These are phyloP conservation scores for Hetaerina titia DNA, from an alignment of 2,888 invertebrate species.

Conservation along the genomic window DNA sequence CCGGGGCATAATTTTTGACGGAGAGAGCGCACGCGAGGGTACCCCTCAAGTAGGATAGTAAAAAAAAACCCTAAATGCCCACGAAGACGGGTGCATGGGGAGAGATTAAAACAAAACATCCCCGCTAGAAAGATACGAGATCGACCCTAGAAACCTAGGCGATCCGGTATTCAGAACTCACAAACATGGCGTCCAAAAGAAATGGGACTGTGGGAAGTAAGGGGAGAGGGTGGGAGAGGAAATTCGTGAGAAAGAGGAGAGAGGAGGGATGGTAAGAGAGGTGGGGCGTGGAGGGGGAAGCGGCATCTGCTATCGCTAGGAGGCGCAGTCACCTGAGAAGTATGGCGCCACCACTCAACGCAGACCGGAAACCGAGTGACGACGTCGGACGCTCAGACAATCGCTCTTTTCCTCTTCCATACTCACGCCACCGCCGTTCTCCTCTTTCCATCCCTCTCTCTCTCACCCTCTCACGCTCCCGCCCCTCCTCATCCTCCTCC, in stretches of 20 bases:
- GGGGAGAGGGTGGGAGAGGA: not conserved
- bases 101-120: no score
- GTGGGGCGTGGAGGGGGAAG: not conserved
- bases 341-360: constrained; percentile 53
- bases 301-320: constrained; percentile 36
- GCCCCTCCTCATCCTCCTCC: not conserved
- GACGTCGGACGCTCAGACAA: constrained; percentile 45
- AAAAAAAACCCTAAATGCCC: no score
- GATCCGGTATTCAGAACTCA: no score
- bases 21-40: no score
- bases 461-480: not conserved
- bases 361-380: constrained; percentile 61
- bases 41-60: no score
- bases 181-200: no score
- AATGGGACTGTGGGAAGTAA: not conserved
- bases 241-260: not conserved
- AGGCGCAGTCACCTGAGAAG: constrained; percentile 63
- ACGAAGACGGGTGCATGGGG: no score
- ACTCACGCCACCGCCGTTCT: not conserved
- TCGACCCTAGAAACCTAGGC: no score
- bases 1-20: no score
- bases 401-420: constrained; percentile 55
- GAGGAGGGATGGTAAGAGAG: not conserved
- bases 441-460: not conserved
- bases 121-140: no score